Conservation (phyloP, 1,140 invertebrate species). For the Reticulitermes speratus region DNA sequence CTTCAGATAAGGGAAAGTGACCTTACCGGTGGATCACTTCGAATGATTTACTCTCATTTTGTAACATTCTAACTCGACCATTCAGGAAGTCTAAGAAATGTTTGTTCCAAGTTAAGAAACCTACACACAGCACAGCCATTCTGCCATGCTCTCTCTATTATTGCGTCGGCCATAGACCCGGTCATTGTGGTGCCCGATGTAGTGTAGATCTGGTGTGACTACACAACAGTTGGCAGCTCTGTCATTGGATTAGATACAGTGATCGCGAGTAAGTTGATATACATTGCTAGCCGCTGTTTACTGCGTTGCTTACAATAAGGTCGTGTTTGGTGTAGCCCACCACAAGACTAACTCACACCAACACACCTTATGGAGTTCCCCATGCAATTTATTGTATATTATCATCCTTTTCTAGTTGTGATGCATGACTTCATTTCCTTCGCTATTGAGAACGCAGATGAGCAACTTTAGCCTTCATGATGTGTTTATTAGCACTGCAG, state of each 20-base stretch:
- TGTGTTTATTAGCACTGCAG: not conserved
- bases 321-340: constrained; percentile 2
- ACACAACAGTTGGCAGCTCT: not conserved
- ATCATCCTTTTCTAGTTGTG: not conserved
- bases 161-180: too few relatives aligned
- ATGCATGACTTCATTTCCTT: constrained; percentile 7
- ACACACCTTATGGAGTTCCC: not conserved
- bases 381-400: constrained; percentile 5
- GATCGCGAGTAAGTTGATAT: not conserved
- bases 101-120: too few relatives aligned
- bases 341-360: not conserved
- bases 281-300: not conserved
- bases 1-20: too few relatives aligned
- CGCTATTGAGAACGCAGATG: constrained; percentile 5
- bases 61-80: too few relatives aligned
- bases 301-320: not conserved
- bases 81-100: too few relatives aligned
- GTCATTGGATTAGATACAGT: not conserved
- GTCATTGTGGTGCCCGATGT: too few relatives aligned
- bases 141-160: too few relatives aligned
- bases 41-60: too few relatives aligned
- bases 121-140: too few relatives aligned
- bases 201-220: not conserved
- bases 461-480: constrained; percentile 3
- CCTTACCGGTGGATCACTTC: too few relatives aligned